A percentile compares a stretch with the other conserved stretches of the same genome.
These are phyloP conservation scores for Antrozous pallidus DNA, from an alignment of 2,797 vertebrate genomes.

Conservation along the genomic window DNA sequence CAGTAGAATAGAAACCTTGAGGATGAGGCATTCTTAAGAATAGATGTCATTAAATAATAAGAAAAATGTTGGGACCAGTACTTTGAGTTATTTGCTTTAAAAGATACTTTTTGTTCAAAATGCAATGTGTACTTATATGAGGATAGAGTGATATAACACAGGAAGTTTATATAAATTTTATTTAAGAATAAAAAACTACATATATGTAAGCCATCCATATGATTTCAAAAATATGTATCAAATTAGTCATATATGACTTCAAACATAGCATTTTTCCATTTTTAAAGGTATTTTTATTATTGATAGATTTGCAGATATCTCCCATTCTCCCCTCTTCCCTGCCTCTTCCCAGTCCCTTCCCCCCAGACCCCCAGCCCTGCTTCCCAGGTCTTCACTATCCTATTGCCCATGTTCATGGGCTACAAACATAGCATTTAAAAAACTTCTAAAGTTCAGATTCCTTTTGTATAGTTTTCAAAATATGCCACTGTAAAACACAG, in stretches of 20 bases:
- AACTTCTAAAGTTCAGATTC: neutral
- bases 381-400: too few species aligned
- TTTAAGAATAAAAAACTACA: neutral
- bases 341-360: too few species aligned
- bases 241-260: neutral
- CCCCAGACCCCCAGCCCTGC: too few species aligned
- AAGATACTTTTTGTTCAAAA: constrained; percentile 4
- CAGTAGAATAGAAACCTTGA: neutral
- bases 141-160: neutral
- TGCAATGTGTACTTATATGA: neutral
- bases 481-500: neutral
- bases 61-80: neutral
- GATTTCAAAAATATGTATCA: neutral
- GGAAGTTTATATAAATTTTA: neutral
- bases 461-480: neutral
- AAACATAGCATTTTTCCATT: neutral
- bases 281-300: too few species aligned
- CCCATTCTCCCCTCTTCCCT: too few species aligned
- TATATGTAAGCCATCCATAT: neutral
- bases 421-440: neutral
- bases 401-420: too few species aligned
- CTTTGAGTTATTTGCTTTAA: neutral
- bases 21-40: neutral
- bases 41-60: neutral
- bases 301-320: too few species aligned